Base-by-base conservation (phyloP, 2,113 vertebrate species). In the Oncorhynchus mykiss region DNA sequence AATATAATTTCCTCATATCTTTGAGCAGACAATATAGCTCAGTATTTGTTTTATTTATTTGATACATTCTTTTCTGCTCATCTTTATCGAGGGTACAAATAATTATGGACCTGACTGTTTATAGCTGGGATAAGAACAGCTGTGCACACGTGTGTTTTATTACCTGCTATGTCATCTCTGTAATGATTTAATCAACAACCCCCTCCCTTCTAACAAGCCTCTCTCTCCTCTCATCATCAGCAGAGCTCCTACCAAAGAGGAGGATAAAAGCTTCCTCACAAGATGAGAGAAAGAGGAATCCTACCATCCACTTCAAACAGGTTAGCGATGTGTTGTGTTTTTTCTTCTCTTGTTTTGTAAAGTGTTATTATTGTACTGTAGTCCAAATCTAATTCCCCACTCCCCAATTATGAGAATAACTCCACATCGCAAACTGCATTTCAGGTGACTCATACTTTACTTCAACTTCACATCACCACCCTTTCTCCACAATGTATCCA, bases 121-220 rank as follows among this genome's bases (percentile, higher is more conserved):
- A 34, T 34, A 45, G 39, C 39, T 12, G 11, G 39, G 39, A 60
- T 60, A n/a, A 60, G 57, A 60, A 60, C 57, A 60, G 18, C 57
- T 16, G n/a, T 20, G 57, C 4, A n/a, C n/a, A 8, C 14, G 48
- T 16, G 11, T 48, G 51, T 18, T 54, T 54, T 54, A 54, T 18
- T 54, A 54, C 51, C 14, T 54, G 51, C 16, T 54, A 54, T 54
- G 51, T 18, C 14, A 86, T 85, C 79, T 83, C 76, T 84, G 88
- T 87, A 89, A 91, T 91, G 86, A 91, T 87, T 87, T 87, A 85
- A 88, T 88, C 88, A 89, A 86, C 89, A 88, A 85, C 83, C 89
- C 85, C 72, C 73, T 77, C 14, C 16, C 62, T 57, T 79, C 88
- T 90, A 87, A 88, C 82, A 84, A 88, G 86, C 74, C 67, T 83